These are phyloP conservation scores for Dryobates pubescens DNA, from an alignment of 2,797 vertebrate genomes.

Conservation along the genomic window DNA sequence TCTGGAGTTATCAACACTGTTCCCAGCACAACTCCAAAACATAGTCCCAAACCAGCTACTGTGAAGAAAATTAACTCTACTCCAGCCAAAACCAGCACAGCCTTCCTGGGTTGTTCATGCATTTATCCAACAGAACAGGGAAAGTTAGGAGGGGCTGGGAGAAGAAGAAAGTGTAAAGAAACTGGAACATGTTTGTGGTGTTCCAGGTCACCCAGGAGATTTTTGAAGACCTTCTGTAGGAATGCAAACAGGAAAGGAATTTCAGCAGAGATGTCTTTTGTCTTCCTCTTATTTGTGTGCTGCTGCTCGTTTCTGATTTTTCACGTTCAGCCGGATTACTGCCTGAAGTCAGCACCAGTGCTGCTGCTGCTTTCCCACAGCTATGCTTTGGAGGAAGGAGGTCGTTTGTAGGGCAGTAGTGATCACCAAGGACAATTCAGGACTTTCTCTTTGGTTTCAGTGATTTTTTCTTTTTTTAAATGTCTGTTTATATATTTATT, in stretches of 20 bases:
- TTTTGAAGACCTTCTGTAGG: neutral
- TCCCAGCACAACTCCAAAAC: neutral
- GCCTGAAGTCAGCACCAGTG: neutral
- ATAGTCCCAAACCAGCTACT: neutral
- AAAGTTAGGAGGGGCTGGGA: neutral
- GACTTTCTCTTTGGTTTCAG: neutral
- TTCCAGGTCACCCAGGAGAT: neutral
- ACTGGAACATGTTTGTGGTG: neutral
- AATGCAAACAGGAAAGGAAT: neutral
- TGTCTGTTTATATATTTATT: neutral
- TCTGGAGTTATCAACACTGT: too few relatives aligned
- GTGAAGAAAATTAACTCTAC: neutral
- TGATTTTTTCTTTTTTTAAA: neutral
- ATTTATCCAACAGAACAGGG: neutral
- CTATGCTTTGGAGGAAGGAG: neutral
- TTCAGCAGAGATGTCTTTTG: neutral
- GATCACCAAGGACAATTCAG: neutral
- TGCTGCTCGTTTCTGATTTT: conserved; percentile 1
- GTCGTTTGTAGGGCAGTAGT: neutral
- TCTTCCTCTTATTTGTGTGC: neutral
- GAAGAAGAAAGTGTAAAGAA: neutral
- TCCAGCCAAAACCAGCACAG: neutral
- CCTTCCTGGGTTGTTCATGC: neutral
- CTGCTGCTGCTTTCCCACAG: conserved; percentile 7
- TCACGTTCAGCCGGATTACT: neutral